Percentiles rank a stretch among this genome's conserved stretches.
Conservation (phyloP, 2,797 vertebrate genomes). For the Morelia viridis region DNA sequence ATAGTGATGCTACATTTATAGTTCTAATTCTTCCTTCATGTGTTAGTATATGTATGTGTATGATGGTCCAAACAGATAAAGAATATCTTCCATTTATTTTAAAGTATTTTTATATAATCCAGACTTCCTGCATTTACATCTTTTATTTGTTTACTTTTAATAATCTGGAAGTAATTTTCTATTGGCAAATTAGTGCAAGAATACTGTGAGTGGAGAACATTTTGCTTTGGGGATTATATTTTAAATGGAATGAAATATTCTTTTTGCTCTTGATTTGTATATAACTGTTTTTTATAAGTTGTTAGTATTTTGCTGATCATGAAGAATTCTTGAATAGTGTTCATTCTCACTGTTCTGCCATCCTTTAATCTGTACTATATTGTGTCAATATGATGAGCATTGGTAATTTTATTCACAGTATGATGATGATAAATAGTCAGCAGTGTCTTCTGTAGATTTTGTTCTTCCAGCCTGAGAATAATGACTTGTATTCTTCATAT, state of each 20-base stretch:
- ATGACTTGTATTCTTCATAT: constrained; percentile 42
- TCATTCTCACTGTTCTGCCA: background rate
- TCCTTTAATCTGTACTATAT: background rate
- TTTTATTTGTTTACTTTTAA: background rate
- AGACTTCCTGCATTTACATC: background rate
- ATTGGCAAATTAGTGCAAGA: background rate
- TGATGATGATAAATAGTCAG: background rate
- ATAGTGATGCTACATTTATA: background rate
- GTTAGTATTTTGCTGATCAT: background rate
- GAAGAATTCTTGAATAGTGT: background rate
- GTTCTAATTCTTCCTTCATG: background rate
- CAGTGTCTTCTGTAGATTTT: constrained; percentile 31
- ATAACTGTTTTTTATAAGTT: background rate
- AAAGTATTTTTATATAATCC: background rate
- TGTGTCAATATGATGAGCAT: background rate
- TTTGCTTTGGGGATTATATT: background rate
- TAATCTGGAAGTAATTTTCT: background rate
- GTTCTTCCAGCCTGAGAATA: constrained; percentile 2
- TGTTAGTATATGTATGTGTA: background rate
- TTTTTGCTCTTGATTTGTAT: background rate
- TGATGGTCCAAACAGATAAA: background rate
- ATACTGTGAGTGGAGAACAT: background rate
- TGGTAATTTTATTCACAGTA: background rate
- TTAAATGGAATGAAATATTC: background rate
- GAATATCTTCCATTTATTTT: background rate